Conservation (phyloP, 2,888 invertebrate species). For the Charanyca ferruginea region DNA sequence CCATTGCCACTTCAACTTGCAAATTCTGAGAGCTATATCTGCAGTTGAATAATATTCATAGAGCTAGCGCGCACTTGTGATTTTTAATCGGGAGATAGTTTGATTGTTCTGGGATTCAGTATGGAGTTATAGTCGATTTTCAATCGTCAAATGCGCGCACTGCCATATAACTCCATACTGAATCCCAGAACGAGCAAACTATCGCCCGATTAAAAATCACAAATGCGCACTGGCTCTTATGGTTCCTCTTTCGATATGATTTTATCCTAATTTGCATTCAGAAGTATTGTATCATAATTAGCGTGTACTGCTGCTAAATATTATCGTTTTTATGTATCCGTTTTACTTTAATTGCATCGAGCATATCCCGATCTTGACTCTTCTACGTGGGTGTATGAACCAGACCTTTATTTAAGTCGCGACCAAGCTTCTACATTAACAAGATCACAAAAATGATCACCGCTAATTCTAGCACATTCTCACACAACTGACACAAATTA, state of each 20-base stretch:
- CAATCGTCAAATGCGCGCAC: no score
- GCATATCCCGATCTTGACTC: not conserved
- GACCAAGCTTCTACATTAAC: not conserved
- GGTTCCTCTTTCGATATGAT: not conserved
- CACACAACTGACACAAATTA: slow-evolving; percentile 48
- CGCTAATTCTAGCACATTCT: slow-evolving; percentile 37
- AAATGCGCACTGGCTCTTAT: no score
- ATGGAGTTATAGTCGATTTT: no score
- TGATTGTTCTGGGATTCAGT: no score
- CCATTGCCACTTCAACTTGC: no score
- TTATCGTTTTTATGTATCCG: not conserved
- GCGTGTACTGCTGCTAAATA: not conserved
- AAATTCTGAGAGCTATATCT: no score
- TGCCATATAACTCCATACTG: no score
- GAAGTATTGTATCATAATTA: not conserved
- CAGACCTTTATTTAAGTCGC: not conserved
- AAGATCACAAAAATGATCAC: slow-evolving; percentile 18
- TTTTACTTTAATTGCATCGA: not conserved
- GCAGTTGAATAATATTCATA: no score
- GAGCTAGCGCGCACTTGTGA: no score
- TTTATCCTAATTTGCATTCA: not conserved
- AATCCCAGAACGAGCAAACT: no score
- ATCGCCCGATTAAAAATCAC: no score
- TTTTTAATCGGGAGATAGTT: no score
- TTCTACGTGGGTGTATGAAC: not conserved